phyloP scores from a whole-genome alignment of 37 sponge, comb jelly and placozoan species.

The Aplysina aerophoba region DNA sequence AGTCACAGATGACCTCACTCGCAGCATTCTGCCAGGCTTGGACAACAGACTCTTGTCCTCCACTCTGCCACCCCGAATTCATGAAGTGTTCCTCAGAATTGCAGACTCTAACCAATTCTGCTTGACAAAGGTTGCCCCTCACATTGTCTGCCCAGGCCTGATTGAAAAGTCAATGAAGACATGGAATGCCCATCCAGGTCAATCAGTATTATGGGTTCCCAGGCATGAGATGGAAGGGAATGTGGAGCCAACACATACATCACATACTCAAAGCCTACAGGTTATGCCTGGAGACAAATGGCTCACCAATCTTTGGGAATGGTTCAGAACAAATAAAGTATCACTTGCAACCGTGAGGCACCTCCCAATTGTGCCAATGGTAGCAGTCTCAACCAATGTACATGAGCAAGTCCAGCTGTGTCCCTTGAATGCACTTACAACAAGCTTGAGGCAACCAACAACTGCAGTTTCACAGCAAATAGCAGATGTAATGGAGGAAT shows the following conservation, averaged over 20 bases:
- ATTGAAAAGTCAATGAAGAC: constrained; percentile 27
- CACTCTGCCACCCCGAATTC: neutral
- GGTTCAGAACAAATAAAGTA: constrained; percentile 17
- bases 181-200: constrained; percentile 21
- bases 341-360: neutral
- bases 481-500: no score
- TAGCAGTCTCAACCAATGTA: no score
- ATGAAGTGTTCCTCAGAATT: neutral
- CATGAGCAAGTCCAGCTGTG: no score
- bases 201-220: constrained; percentile 29
- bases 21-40: neutral
- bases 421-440: no score
- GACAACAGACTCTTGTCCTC: neutral
- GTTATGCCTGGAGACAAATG: constrained; percentile 41
- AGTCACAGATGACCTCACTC: constrained; percentile 1
- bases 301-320: constrained; percentile 57
- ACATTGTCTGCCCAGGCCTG: constrained; percentile 16
- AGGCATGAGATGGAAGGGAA: neutral
- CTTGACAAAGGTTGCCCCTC: constrained; percentile 6
- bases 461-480: no score
- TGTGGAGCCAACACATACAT: no score
- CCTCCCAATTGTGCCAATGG: constrained; percentile 40
- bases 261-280: neutral
- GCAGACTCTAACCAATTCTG: neutral
- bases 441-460: no score